Evolutionary conservation across 2,888 invertebrate species (phyloP).

Genomic region (Alviniconcha strummeri): DNA sequence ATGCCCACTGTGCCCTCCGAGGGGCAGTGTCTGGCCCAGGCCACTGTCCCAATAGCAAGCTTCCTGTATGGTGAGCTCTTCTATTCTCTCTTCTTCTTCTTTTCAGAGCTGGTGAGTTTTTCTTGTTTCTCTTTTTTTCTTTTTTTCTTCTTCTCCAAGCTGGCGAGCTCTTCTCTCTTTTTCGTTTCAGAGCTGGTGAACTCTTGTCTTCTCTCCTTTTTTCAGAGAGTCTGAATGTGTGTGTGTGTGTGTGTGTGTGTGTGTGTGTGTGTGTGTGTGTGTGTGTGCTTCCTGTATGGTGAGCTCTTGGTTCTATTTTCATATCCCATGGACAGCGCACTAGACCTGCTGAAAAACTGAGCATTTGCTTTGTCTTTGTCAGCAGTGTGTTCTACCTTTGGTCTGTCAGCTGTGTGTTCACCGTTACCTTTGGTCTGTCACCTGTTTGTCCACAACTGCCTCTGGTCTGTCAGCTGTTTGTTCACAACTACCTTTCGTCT

Average conservation of each 20-base stretch:
- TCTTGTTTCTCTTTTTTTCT: neutral
- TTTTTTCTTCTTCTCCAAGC: neutral
- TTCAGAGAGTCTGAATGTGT: neutral
- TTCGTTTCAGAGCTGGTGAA: neutral
- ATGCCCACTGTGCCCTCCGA: conserved; percentile 3
- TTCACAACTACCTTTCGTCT: too few species aligned
- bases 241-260: neutral
- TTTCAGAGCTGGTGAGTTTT: neutral
- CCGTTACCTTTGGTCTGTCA: neutral
- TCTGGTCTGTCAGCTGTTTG: too few species aligned
- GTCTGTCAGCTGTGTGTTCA: neutral
- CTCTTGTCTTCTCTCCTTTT: too few species aligned
- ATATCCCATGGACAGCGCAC: too few species aligned
- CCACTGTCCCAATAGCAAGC: conserved; percentile 37
- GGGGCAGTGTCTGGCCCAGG: conserved; percentile 31
- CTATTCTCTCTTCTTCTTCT: neutral
- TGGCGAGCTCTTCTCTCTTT: neutral
- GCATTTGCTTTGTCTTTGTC: too few species aligned
- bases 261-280: too few species aligned
- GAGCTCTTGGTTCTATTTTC: neutral
- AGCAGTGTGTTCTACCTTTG: neutral
- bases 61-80: conserved; percentile 35
- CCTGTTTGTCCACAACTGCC: too few species aligned
- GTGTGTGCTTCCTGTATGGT: neutral
- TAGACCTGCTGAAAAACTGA: neutral